Evolutionary conservation across 2,797 vertebrate species (phyloP).

Genomic region (Anas bahamensis): DNA sequence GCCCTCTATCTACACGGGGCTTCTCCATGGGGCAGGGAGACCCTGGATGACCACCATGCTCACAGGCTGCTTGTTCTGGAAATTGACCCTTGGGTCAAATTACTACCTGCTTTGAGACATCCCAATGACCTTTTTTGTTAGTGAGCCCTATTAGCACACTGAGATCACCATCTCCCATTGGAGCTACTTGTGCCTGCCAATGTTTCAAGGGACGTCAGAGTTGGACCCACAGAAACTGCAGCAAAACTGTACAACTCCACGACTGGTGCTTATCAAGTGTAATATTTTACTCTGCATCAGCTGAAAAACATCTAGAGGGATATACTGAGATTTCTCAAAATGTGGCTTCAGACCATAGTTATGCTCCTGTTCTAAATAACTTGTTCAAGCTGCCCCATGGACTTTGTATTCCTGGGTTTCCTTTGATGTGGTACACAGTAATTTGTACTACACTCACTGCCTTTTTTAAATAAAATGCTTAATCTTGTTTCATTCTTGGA

Average conservation of each 20-base stretch:
- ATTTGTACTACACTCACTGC: conserved; percentile 38
- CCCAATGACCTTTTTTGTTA: neutral
- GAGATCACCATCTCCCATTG: neutral
- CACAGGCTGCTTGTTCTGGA: neutral
- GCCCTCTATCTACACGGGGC: rapidly evolving
- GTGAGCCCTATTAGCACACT: neutral
- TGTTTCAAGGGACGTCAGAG: neutral
- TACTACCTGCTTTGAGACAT: neutral
- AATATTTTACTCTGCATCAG: neutral
- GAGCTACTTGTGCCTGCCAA: neutral
- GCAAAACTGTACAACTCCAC: neutral
- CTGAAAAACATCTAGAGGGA: neutral
- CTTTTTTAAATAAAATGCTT: neutral
- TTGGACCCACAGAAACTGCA: neutral
- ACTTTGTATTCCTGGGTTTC: conserved; percentile 11
- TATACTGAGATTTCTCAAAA: neutral
- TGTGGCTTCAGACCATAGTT: neutral
- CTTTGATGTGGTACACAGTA: conserved; percentile 49
- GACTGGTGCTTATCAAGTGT: neutral
- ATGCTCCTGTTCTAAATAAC: conserved; percentile 20
- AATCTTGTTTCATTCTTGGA: conserved; percentile 9
- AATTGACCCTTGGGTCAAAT: neutral
- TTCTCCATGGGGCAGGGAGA: rapidly evolving
- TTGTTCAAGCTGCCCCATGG: neutral
- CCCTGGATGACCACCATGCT: neutral